These are phyloP conservation scores for Pegoplata infirma DNA, from an alignment of 2,888 invertebrate species.

Conservation along the genomic window DNA sequence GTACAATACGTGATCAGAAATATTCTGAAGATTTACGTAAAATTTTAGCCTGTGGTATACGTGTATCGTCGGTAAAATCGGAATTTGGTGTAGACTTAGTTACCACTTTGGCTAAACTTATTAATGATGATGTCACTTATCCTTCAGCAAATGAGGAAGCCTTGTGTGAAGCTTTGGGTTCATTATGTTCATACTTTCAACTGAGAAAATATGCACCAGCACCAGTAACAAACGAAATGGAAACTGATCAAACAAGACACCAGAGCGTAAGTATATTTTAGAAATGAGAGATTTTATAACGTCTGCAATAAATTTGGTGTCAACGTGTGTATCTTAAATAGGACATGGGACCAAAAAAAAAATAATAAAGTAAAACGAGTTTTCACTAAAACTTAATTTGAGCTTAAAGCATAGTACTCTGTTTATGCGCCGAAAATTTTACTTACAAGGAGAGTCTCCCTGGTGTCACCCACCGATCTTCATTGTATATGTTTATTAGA, in stretches of 20 bases:
- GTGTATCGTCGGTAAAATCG: conserved; percentile 82
- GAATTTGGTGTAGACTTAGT: conserved; percentile 83
- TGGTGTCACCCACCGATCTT: too few species aligned
- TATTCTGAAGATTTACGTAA: conserved; percentile 74
- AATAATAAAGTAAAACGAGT: too few species aligned
- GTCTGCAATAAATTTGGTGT: too few species aligned
- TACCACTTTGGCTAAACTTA: conserved; percentile 80
- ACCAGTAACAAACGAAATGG: conserved; percentile 67
- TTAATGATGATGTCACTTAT: conserved; percentile 75
- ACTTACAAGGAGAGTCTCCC: too few species aligned
- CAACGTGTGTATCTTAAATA: too few species aligned
- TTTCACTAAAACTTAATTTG: conserved; percentile 3
- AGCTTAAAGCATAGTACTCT: too few species aligned
- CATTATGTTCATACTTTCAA: conserved; percentile 82
- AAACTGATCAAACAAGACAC: conserved; percentile 66
- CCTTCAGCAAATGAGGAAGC: conserved; percentile 77
- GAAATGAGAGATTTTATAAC: too few species aligned
- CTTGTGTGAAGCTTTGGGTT: conserved; percentile 87
- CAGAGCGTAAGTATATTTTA: conserved; percentile 45
- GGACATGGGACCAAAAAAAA: too few species aligned
- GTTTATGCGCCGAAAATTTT: too few species aligned
- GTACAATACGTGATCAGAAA: conserved; percentile 74
- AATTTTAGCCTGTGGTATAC: conserved; percentile 83
- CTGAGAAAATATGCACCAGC: conserved; percentile 71
- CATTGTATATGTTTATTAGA: too few species aligned